Base-by-base conservation (phyloP, 2,113 vertebrate species). In the Lycaon pictus region DNA sequence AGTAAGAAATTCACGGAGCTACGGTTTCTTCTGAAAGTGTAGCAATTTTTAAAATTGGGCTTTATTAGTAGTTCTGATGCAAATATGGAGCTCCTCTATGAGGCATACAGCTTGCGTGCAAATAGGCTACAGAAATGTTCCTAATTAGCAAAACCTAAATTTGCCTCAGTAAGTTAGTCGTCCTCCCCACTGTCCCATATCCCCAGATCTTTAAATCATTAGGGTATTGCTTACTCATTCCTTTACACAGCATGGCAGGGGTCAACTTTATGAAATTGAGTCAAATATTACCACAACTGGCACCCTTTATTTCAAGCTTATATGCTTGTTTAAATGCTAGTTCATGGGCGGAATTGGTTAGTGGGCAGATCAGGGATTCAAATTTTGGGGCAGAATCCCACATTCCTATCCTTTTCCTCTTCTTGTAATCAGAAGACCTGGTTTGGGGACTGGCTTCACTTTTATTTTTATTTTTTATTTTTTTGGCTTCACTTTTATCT, bases 1-100 rank as follows among this genome's bases (percentile, higher is more conserved):
- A 90, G 19, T 81, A 94, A 95, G 67, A 58, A 84, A 90, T 83
- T 87, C 77, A 84, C 43, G 93, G 91, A 86, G 82, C 51, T 82
- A 67, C 17, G 20, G 69, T 88, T 80, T 90, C 35, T 93, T 93
- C 71, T 90, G 71, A 96, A 90, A 81, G 23, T 37, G 4, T 37
- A 93, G 43, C 76, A 72, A 67, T 74, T 55, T 83, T 94, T 72
- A 56, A 20, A 62, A 77, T 53, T 77, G 56, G 80, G 82, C 35
- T 53, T 77, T 77, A 55, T 93, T 79, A 72, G 63, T 85, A 72
- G n/a, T 72, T 90, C 83, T 1, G 53, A 16, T 89, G 11, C 60
- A 62, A 74, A 88, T 88, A 63, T 53, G 72, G 77, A 94, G n/a
- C 43, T 65, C 22, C 32, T 84, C 81, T 90, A 62, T 62, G 35